Percentiles rank a stretch among this genome's conserved stretches.
Evolutionary conservation across 2,888 invertebrate species (phyloP).

Genomic region (Cheilosia soror): DNA sequence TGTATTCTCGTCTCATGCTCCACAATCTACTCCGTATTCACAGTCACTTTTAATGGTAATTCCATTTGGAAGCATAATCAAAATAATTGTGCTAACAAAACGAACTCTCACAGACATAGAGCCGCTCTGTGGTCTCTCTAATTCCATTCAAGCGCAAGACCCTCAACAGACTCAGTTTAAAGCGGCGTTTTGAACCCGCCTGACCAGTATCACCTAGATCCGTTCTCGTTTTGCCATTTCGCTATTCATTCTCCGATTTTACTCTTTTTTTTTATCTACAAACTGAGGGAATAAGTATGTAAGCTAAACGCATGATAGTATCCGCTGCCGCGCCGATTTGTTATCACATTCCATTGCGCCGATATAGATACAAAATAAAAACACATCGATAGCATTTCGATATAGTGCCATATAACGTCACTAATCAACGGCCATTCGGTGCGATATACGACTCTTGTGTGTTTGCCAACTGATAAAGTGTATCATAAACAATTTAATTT

Average conservation of each 20-base stretch:
- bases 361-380: constrained; percentile 30
- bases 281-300: constrained; percentile 53
- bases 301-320: constrained; percentile 47
- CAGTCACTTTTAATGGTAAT: constrained; percentile 55
- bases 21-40: constrained; percentile 25
- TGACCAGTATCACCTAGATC: constrained; percentile 71
- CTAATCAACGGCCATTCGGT: constrained; percentile 44
- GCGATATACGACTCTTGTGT: constrained; percentile 43
- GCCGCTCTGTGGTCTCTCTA: constrained; percentile 28
- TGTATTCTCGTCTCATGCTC: constrained; percentile 36
- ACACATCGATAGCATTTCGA: constrained; percentile 51
- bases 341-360: constrained; percentile 57
- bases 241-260: constrained; percentile 40
- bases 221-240: constrained; percentile 64
- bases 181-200: constrained; percentile 66
- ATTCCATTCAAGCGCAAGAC: constrained; percentile 43
- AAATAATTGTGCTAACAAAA: constrained; percentile 69
- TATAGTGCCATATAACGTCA: constrained; percentile 42
- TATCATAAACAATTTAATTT: constrained; percentile 53
- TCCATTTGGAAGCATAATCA: constrained; percentile 58
- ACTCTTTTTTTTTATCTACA: constrained; percentile 40
- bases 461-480: constrained; percentile 44
- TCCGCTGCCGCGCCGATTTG: constrained; percentile 22
- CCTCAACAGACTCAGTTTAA: constrained; percentile 44
- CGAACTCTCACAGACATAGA: constrained; percentile 35